Conservation (phyloP, 64 coral and sea anemone species). For the Actinia equina region DNA sequence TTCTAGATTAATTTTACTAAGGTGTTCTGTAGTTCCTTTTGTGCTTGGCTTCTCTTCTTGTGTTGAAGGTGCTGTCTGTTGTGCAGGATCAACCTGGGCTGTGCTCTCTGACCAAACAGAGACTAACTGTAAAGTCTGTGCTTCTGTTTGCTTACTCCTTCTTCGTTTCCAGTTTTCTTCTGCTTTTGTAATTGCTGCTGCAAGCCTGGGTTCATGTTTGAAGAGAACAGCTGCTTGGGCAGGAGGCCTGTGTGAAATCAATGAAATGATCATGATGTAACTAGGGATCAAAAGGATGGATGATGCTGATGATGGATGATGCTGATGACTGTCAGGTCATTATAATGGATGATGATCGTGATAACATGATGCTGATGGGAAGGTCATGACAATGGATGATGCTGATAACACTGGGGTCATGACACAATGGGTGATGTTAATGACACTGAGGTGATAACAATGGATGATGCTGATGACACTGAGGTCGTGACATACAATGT, state of each 20-base stretch:
- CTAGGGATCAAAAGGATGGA: not conserved
- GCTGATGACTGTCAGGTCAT: not conserved
- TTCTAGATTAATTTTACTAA: not conserved
- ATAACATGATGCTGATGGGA: not conserved
- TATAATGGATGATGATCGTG: not conserved
- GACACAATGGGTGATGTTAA: not conserved
- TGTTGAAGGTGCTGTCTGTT: not conserved
- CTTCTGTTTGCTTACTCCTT: conserved; percentile 9
- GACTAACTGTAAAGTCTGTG: not conserved
- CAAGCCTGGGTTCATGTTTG: conserved; percentile 1
- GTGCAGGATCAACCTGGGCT: not conserved
- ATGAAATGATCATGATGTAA: not conserved
- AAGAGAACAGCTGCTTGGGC: conserved; percentile 24
- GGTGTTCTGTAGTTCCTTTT: not conserved
- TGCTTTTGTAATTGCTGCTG: not conserved
- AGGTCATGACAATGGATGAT: not conserved
- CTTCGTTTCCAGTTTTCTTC: not conserved
- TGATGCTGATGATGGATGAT: not conserved
- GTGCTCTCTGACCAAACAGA: conserved; percentile 2
- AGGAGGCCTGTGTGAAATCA: not conserved
- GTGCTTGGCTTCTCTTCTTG: not conserved
- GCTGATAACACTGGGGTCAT: not conserved
- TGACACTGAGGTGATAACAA: not conserved
- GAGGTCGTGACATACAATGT: not conserved
- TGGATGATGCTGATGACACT: not conserved